Conservation (phyloP, 2,113 vertebrate genomes). For the Oreocharis arfaki region DNA sequence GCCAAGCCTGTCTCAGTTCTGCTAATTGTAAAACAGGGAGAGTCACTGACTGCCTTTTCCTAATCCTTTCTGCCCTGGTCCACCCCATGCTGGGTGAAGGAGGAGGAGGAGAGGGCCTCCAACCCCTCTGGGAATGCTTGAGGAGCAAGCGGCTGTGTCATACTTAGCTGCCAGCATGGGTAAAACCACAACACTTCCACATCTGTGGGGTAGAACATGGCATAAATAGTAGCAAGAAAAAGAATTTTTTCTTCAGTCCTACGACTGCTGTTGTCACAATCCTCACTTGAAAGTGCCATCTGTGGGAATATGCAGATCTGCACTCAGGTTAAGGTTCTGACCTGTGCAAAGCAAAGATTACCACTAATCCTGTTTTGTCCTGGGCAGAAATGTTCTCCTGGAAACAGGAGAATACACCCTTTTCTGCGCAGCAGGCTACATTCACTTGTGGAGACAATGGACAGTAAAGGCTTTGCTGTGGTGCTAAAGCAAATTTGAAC, state of each 20-base stretch:
- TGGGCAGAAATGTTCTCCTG: neutral
- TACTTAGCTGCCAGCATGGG: neutral
- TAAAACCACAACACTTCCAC: neutral
- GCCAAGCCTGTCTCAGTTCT: neutral
- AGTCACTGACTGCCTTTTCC: neutral
- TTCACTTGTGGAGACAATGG: neutral
- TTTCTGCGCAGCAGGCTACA: neutral
- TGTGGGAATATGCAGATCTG: neutral
- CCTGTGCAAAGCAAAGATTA: neutral
- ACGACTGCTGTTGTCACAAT: neutral
- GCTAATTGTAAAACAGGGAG: neutral
- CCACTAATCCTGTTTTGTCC: neutral
- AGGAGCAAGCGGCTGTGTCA: fast-evolving
- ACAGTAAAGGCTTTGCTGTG: neutral
- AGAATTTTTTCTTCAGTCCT: neutral
- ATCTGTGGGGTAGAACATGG: neutral
- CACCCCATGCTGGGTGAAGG: fast-evolving
- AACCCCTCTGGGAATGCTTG: neutral
- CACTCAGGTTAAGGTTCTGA: neutral
- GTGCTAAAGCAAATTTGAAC: neutral
- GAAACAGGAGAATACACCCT: neutral
- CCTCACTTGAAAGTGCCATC: neutral
- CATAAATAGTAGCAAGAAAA: neutral
- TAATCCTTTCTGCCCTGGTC: neutral
- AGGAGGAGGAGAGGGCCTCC: neutral